phyloP scores from a whole-genome alignment of 2,113 vertebrate species.

The Phylloscopus trochilus region DNA sequence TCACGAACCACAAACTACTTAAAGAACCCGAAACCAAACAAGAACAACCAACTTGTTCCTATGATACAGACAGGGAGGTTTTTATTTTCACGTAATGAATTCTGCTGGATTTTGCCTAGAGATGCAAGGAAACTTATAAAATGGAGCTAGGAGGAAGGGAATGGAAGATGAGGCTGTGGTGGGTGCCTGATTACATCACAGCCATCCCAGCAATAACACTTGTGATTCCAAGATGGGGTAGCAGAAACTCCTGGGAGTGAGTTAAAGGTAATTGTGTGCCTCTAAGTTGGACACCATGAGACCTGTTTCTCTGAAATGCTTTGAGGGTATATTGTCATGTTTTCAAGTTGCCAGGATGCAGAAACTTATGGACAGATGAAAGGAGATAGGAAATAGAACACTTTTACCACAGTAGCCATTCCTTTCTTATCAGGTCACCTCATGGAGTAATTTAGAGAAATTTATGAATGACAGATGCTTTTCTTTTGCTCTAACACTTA shows the following conservation, averaged over 20 bases:
- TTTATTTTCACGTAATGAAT: neutral
- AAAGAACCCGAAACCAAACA: neutral
- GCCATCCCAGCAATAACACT: neutral
- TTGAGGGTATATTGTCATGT: neutral
- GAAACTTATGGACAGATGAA: neutral
- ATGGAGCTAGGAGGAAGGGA: neutral
- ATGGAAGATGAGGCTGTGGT: neutral
- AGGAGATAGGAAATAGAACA: neutral
- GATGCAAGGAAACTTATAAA: neutral
- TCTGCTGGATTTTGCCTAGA: neutral
- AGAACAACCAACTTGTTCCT: neutral
- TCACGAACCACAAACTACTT: neutral
- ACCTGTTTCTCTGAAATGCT: neutral
- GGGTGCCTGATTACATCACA: neutral
- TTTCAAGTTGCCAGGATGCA: neutral
- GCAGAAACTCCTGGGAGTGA: neutral
- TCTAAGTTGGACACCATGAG: neutral
- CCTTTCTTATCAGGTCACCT: neutral
- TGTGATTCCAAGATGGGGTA: neutral
- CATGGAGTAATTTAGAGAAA: neutral
- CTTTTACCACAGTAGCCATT: neutral
- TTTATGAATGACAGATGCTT: neutral
- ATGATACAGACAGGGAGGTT: fast-evolving
- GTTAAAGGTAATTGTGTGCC: neutral
- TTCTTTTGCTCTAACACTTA: neutral